Conservation (phyloP, 2,113 vertebrate species). For the Ramphastos sulfuratus region DNA sequence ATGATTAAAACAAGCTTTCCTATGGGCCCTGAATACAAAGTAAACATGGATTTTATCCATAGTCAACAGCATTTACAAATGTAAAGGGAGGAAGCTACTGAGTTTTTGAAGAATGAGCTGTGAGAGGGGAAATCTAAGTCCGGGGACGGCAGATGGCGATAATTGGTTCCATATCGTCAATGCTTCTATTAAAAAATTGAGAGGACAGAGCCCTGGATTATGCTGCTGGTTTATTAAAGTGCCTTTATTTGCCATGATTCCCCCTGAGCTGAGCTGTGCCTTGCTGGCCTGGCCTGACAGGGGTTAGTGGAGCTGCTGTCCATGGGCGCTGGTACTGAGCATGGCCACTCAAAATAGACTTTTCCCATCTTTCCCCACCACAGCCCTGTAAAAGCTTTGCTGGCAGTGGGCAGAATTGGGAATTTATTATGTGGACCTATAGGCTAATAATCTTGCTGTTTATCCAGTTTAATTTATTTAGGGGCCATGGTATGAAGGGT, state of each 20-base stretch:
- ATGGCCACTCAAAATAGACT: accelerated
- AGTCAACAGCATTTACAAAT: slow-evolving; percentile 98
- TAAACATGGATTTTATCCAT: slow-evolving; percentile 98
- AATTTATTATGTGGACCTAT: neutral
- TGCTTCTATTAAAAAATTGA: slow-evolving; percentile 64
- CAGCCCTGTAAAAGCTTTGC: accelerated
- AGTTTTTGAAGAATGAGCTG: slow-evolving; percentile 96
- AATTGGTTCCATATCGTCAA: slow-evolving; percentile 87
- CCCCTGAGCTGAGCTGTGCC: neutral
- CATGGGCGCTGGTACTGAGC: accelerated
- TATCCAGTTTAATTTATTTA: neutral
- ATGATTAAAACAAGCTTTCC: slow-evolving; percentile 89
- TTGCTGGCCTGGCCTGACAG: neutral
- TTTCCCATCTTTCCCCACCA: neutral
- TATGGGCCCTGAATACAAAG: slow-evolving; percentile 90
- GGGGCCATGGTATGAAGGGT: neutral
- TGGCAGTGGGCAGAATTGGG: neutral
- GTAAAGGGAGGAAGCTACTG: slow-evolving; percentile 97
- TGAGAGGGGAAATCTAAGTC: slow-evolving; percentile 88
- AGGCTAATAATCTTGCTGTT: neutral
- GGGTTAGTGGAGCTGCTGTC: neutral
- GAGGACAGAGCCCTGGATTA: slow-evolving; percentile 46
- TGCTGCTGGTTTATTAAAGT: slow-evolving; percentile 66
- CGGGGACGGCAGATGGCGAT: slow-evolving; percentile 90
- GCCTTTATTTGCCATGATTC: slow-evolving; percentile 23